These are phyloP conservation scores for Rhinella marina DNA, from an alignment of 2,797 vertebrate genomes.

Conservation along the genomic window DNA sequence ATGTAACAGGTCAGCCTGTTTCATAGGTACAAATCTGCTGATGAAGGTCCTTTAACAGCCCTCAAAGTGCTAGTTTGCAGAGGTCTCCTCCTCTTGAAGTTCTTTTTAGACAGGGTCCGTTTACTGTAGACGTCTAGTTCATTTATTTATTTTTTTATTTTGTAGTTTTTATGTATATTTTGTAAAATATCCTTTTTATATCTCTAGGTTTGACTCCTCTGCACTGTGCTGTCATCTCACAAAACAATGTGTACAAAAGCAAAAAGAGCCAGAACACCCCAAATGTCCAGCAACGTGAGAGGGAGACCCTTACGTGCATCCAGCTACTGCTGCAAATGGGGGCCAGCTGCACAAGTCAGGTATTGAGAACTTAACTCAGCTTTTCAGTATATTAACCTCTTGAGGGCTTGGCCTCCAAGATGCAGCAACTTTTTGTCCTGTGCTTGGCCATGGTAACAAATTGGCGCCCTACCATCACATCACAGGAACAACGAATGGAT, in stretches of 20 bases:
- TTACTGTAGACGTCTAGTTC: background rate
- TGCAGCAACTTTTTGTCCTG: too few species aligned
- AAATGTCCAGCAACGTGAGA: conserved; percentile 69
- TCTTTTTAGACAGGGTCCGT: background rate
- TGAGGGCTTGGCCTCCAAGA: too few species aligned
- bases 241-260: conserved; percentile 76
- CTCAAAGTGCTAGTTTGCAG: too few species aligned
- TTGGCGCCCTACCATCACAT: background rate
- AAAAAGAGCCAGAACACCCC: conserved; percentile 59
- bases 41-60: too few species aligned
- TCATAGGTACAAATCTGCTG: too few species aligned
- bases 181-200: background rate
- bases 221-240: conserved; percentile 86
- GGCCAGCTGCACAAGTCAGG: conserved; percentile 84
- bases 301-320: conserved; percentile 79
- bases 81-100: background rate
- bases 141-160: background rate
- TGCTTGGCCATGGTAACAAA: too few species aligned
- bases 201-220: conserved; percentile 86
- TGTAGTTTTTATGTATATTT: background rate
- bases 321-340: conserved; percentile 79
- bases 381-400: background rate
- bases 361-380: conserved; percentile 60
- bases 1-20: too few species aligned
- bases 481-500: background rate